Percentiles rank a stretch among this genome's conserved stretches.
These are phyloP conservation scores for Reticulitermes lucifugus DNA, from an alignment of 2,888 invertebrate species.

Conservation along the genomic window DNA sequence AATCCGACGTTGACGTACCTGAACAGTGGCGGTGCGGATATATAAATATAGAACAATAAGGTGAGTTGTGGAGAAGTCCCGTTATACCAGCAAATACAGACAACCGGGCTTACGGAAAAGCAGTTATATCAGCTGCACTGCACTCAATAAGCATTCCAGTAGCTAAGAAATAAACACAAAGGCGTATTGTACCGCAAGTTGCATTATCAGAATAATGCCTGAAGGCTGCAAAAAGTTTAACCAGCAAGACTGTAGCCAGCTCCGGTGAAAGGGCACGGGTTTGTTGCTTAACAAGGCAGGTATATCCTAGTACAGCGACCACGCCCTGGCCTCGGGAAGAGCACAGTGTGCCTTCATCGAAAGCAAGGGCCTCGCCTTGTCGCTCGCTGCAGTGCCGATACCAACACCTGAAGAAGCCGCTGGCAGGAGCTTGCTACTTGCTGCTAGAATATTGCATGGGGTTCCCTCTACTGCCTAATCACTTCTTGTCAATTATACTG, in stretches of 20 bases:
- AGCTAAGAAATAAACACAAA: too few species aligned
- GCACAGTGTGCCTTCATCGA: slow-evolving; percentile 11
- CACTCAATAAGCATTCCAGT: too few species aligned
- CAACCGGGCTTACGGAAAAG: too few species aligned
- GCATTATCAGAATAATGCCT: too few species aligned
- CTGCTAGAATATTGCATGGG: slow-evolving; percentile 6
- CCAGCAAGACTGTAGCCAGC: neutral
- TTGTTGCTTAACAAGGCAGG: neutral
- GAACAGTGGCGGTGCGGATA: too few species aligned
- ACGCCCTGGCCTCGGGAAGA: slow-evolving; percentile 2
- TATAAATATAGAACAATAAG: too few species aligned
- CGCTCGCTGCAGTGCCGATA: neutral
- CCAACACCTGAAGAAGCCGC: neutral
- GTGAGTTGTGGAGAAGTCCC: too few species aligned
- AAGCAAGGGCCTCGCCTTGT: neutral
- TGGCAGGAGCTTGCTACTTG: slow-evolving; percentile 6
- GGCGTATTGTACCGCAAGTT: too few species aligned
- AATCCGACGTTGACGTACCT: too few species aligned
- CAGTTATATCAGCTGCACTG: too few species aligned
- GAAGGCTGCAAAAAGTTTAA: neutral
- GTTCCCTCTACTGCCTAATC: neutral
- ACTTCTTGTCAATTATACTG: neutral
- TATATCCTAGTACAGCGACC: neutral
- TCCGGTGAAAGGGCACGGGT: neutral
- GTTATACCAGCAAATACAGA: too few species aligned